phyloP scores from a whole-genome alignment of 1,140 invertebrate genomes.

The Battus philenor region DNA sequence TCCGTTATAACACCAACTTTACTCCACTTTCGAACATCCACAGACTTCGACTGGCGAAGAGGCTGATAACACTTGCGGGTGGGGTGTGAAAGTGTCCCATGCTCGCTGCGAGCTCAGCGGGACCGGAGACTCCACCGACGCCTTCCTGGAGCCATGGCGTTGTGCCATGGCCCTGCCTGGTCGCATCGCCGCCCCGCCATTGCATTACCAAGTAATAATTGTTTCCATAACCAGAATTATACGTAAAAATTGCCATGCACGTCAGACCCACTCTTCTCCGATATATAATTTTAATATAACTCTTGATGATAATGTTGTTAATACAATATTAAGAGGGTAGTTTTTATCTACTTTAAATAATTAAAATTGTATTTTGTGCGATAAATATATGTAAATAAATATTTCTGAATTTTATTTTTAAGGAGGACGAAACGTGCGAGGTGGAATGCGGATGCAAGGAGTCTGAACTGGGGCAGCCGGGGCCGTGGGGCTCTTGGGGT shows the following conservation, averaged over 20 bases:
- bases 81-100: constrained; percentile 51
- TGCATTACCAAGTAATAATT: constrained; percentile 46
- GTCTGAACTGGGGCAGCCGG: constrained; percentile 36
- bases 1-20: too few relatives aligned
- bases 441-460: constrained; percentile 53
- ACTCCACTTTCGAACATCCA: too few relatives aligned
- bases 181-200: constrained; percentile 46
- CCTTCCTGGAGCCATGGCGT: constrained; percentile 52
- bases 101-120: constrained; percentile 47
- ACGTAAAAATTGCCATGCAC: too few relatives aligned
- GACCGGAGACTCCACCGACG: constrained; percentile 31
- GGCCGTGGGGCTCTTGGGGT: constrained; percentile 58
- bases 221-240: neutral
- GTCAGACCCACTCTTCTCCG: too few relatives aligned
- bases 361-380: too few relatives aligned
- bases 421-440: constrained; percentile 56
- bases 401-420: too few relatives aligned
- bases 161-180: constrained; percentile 53
- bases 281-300: too few relatives aligned
- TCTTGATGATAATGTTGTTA: too few relatives aligned
- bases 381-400: too few relatives aligned
- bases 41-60: constrained; percentile 51
- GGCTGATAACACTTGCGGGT: constrained; percentile 46
- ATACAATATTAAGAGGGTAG: too few relatives aligned
- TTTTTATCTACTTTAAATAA: too few relatives aligned